phyloP scores from a whole-genome alignment of 37 sponge, comb jelly and placozoan genomes.

The Beroe ovata region DNA sequence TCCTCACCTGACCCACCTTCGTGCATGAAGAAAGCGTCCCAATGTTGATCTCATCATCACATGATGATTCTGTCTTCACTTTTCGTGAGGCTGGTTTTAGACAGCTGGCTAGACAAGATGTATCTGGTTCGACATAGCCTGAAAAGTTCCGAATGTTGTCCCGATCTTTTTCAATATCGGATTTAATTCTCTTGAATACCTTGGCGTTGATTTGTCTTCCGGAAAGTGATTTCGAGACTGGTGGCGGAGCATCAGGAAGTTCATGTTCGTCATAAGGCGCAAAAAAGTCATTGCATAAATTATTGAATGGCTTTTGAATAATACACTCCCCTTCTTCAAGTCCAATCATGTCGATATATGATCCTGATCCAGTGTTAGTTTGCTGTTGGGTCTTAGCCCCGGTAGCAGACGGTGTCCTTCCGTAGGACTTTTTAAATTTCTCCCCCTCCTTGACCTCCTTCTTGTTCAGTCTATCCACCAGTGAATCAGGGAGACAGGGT shows the following conservation, averaged over 20 bases:
- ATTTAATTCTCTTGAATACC: background rate
- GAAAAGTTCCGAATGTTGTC: background rate
- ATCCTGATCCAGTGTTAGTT: no score
- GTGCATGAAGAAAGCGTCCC: slow-evolving; percentile 36
- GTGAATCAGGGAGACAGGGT: slow-evolving; percentile 22
- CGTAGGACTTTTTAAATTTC: slow-evolving; percentile 9
- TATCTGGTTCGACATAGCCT: background rate
- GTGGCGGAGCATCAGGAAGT: background rate
- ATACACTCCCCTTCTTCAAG: background rate
- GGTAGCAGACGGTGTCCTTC: background rate
- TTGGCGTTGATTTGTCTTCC: background rate
- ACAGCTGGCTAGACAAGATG: slow-evolving; percentile 14
- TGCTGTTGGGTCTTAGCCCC: no score
- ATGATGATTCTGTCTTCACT: no score
- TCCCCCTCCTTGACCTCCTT: background rate
- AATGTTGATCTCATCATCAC: background rate
- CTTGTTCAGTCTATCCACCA: background rate
- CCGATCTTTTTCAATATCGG: background rate
- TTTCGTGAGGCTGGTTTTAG: background rate
- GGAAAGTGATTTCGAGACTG: background rate
- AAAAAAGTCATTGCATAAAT: background rate
- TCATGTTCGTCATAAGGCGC: background rate
- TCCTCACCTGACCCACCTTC: background rate
- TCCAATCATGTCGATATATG: background rate
- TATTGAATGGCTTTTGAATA: background rate